phyloP scores from a whole-genome alignment of 2,797 vertebrate genomes.

The Acropternis orthonyx region DNA sequence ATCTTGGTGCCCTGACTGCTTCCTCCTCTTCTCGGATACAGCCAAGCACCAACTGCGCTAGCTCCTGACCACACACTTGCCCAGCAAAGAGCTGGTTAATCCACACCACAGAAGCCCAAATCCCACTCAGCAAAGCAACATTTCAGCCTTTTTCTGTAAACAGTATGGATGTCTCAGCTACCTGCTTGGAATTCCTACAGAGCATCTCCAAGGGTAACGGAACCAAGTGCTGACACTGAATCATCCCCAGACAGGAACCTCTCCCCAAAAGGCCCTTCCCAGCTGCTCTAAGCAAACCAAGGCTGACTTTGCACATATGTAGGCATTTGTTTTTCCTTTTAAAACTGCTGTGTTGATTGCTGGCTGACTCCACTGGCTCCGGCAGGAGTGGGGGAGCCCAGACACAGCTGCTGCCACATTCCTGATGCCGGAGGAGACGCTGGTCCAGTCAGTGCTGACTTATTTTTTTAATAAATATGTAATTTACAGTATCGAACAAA shows the following conservation, averaged over 20 bases:
- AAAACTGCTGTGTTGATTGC: background rate
- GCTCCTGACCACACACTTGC: rapidly evolving
- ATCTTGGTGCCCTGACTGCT: rapidly evolving
- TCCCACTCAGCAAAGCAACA: rapidly evolving
- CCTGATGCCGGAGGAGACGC: rapidly evolving
- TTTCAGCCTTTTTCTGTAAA: rapidly evolving
- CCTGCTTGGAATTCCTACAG: background rate
- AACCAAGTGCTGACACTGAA: background rate
- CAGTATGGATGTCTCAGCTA: rapidly evolving
- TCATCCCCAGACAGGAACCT: background rate
- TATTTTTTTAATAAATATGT: background rate
- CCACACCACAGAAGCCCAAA: too few species aligned
- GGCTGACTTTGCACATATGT: rapidly evolving
- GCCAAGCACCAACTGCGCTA: background rate
- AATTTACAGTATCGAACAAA: constrained; percentile 27
- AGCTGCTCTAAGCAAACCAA: background rate
- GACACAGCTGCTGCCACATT: background rate
- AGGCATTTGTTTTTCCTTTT: background rate
- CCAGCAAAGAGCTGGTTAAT: background rate
- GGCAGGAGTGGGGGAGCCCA: rapidly evolving
- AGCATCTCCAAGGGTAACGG: background rate
- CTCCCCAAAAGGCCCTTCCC: background rate
- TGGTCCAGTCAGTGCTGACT: background rate
- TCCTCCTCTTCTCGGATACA: rapidly evolving
- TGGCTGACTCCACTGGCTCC: background rate